Percentiles rank a stretch among this genome's conserved stretches.
Evolutionary conservation across 2,113 vertebrate species (phyloP).

Genomic region (Accipiter cooperii): DNA sequence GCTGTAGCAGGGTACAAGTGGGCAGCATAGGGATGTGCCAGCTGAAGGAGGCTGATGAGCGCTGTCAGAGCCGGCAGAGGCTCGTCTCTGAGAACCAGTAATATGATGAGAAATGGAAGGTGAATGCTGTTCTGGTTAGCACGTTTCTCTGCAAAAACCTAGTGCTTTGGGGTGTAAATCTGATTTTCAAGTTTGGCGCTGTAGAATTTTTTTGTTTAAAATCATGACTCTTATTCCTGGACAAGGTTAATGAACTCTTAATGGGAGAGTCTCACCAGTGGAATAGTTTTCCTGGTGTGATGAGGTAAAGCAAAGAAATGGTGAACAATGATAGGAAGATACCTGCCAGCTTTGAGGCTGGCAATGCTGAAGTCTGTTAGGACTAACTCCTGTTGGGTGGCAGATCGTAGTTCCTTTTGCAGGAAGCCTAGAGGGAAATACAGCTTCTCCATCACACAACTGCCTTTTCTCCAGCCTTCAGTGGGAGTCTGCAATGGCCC

Average conservation of each 20-base stretch:
- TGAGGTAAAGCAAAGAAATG: not conserved
- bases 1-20: not conserved
- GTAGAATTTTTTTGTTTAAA: not conserved
- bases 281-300: not conserved
- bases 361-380: not conserved
- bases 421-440: not conserved
- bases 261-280: not conserved
- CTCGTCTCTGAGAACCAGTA: not conserved
- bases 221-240: not conserved
- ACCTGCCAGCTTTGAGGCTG: not conserved
- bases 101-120: not conserved
- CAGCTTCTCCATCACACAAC: not conserved
- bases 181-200: not conserved
- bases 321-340: not conserved
- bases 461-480: not conserved
- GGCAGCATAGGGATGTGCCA: not conserved
- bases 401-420: not conserved
- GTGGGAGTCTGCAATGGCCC: not conserved
- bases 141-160: not conserved
- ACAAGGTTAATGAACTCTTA: not conserved
- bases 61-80: not conserved
- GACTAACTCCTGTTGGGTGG: not conserved
- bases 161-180: not conserved
- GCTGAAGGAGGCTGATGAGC: not conserved
- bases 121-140: not conserved